Percentiles rank a stretch among this genome's conserved stretches.
Evolutionary conservation across 2,113 vertebrate genomes (phyloP).

Genomic region (Lepus timidus): DNA sequence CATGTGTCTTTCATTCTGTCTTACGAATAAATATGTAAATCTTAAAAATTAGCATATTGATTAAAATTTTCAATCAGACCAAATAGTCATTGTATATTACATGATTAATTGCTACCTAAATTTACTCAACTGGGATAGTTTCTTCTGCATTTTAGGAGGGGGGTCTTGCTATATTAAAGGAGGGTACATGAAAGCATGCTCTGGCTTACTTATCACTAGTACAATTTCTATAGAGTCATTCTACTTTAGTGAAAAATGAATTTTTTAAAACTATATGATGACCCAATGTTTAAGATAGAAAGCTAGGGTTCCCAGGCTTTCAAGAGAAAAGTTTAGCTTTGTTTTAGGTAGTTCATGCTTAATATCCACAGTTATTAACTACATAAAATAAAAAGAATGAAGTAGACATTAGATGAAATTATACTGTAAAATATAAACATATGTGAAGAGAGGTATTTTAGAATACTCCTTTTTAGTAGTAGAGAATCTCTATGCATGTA

Average conservation of each 20-base stretch:
- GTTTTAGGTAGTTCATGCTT: slow-evolving; percentile 7
- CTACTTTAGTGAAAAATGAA: background rate
- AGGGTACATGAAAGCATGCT: background rate
- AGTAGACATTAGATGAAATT: background rate
- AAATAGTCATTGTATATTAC: background rate
- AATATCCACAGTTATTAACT: background rate
- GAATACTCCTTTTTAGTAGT: background rate
- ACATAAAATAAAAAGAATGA: slow-evolving; percentile 40
- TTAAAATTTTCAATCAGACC: background rate
- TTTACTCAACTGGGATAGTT: background rate
- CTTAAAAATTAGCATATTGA: background rate
- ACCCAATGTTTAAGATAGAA: background rate
- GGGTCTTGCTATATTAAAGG: background rate
- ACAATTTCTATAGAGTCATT: background rate
- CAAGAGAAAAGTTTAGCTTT: background rate
- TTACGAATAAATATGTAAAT: too few relatives aligned
- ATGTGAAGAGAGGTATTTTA: background rate
- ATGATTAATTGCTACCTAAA: background rate
- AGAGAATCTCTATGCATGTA: background rate
- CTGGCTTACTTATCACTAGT: background rate
- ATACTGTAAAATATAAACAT: background rate
- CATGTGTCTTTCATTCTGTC: too few relatives aligned
- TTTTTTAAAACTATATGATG: background rate
- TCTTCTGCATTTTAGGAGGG: background rate
- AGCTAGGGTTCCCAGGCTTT: background rate